Percentiles rank a stretch among this genome's conserved stretches.
phyloP scores from a whole-genome alignment of 2,113 vertebrate genomes.

The Leptobrachium ailaonicum region DNA sequence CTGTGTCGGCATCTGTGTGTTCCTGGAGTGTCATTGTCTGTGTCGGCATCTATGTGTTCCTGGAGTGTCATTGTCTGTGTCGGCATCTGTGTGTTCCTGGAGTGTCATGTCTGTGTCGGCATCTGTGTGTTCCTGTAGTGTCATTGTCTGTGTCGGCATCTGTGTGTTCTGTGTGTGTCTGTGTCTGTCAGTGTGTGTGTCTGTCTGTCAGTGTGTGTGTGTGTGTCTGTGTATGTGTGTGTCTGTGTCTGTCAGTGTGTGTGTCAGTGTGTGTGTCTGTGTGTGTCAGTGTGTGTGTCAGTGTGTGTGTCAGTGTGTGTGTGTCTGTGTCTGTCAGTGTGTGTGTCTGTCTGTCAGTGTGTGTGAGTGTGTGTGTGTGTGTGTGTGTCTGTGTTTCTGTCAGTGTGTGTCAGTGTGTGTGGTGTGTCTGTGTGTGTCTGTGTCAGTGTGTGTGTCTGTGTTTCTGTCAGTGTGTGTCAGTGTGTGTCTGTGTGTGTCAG shows the following conservation, averaged over 20 bases:
- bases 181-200: neutral
- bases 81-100: neutral
- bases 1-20: neutral
- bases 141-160: neutral
- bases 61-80: neutral
- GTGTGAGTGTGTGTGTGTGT: neutral
- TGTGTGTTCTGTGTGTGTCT: neutral
- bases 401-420: neutral
- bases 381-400: neutral
- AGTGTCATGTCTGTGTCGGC: too few species aligned
- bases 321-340: neutral
- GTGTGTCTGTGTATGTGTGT: neutral
- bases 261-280: neutral
- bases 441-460: neutral
- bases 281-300: neutral
- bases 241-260: neutral
- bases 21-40: too few species aligned
- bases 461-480: neutral
- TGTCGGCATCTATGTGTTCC: too few species aligned
- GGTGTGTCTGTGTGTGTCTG: neutral
- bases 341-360: neutral
- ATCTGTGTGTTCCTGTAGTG: neutral
- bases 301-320: neutral
- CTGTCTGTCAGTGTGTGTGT: slow-evolving; percentile 2
- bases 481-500: neutral